These are phyloP conservation scores for Toxonevra muliebris DNA, from an alignment of 2,888 invertebrate genomes.

Conservation along the genomic window DNA sequence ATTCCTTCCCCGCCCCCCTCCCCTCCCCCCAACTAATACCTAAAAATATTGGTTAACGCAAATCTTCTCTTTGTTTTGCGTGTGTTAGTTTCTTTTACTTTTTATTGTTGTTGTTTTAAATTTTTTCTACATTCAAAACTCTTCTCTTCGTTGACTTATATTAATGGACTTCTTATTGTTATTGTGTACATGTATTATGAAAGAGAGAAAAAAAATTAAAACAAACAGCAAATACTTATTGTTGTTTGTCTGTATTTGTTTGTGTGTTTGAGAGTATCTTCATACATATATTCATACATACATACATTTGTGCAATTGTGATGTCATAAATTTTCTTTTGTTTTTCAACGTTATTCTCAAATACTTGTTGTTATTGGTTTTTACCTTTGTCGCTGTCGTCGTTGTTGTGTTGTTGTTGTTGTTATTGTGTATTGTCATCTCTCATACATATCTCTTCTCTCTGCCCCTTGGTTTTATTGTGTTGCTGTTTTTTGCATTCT, in stretches of 20 bases:
- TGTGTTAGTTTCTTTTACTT: background rate
- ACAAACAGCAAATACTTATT: background rate
- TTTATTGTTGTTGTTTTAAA: background rate
- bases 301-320: conserved; percentile 15
- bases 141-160: background rate
- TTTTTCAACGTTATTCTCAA: conserved; percentile 41
- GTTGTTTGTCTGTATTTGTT: too few species aligned
- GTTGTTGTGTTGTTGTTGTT: background rate
- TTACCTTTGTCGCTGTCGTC: background rate
- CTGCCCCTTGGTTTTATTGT: background rate
- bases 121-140: background rate
- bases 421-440: background rate
- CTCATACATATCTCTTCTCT: background rate
- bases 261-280: background rate
- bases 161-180: background rate
- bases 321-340: conserved; percentile 19
- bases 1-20: too few species aligned
- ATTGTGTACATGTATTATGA: background rate
- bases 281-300: background rate
- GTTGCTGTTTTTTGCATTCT: conserved; percentile 8
- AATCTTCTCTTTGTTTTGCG: background rate
- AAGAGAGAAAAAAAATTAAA: background rate
- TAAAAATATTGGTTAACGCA: background rate
- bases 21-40: too few species aligned
- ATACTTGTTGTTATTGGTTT: background rate